These are phyloP conservation scores for Papilio gigon DNA, from an alignment of 2,888 invertebrate species.

Conservation along the genomic window DNA sequence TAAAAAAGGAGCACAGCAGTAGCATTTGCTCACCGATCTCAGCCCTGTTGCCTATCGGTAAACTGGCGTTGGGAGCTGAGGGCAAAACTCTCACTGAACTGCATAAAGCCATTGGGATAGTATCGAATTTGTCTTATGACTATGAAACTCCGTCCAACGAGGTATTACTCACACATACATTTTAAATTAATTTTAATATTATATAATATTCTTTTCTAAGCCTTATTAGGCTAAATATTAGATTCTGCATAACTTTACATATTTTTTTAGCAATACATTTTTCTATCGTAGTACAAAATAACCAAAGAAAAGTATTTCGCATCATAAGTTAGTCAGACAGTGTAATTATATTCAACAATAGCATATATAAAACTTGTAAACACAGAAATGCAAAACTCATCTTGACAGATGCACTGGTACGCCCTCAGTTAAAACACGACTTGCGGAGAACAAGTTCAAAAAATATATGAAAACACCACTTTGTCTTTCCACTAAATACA, in stretches of 20 bases:
- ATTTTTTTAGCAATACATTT: no score
- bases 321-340: no score
- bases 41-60: conserved; percentile 61
- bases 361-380: no score
- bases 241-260: no score
- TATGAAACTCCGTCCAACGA: neutral
- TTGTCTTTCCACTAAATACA: conserved; percentile 35
- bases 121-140: neutral
- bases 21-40: conserved; percentile 64
- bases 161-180: conserved; percentile 2
- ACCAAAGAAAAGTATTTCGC: no score
- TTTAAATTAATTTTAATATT: neutral
- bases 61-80: conserved; percentile 58
- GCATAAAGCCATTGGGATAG: conserved; percentile 51
- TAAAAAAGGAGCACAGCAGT: conserved; percentile 44
- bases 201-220: no score
- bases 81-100: conserved; percentile 49
- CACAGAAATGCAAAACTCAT: neutral
- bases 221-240: no score
- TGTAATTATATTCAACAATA: no score
- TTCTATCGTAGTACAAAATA: no score
- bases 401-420: neutral
- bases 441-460: conserved; percentile 18
- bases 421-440: neutral
- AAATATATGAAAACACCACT: conserved; percentile 19